Evolutionary conservation across 2,797 vertebrate genomes (phyloP), one percentile per base, ranked within the genome.

Genomic region (Vespertilio murinus): DNA sequence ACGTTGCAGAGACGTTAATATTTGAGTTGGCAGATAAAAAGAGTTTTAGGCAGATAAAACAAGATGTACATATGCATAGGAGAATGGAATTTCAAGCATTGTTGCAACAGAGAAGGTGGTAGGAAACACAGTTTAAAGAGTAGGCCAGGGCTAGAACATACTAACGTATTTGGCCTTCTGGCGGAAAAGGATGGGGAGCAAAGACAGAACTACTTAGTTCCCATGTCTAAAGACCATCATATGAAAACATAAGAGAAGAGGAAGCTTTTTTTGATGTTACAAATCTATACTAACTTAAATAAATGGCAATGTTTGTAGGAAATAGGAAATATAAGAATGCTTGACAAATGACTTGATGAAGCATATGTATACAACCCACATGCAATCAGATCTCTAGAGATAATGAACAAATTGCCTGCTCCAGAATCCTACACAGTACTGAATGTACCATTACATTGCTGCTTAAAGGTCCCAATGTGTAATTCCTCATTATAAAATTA

Each of bases 401-500:
- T 75, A 90, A 96, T 93, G 71, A 95, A 80, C 67, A 87, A 91
- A 85, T 38, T 92, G 69, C 71, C 47, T 84, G 42, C 71, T 93
- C 69, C 40, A 52, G 38, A 91, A 83, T 64, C 82, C 92, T 95
- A 88, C 93, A 67, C 33, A 35, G 88, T 65, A 74, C 94, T 80
- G 70, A 88, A 95, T 90, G 92, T 79, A 90, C 74, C 81, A 93
- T 90, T 84, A 95, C 93, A 92, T 86, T 38, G 54, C 65, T 64
- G 9, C 33, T 74, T 90, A 92, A 95, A 88, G 80, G 94, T 64
- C 85, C 79, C 10, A 35, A 61, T 77, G 85, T 91, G 40, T 77
- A 88, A 95, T 78, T 88, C 35, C 94, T 88, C 65, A 49, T 88
- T 83, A 86, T 16, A 71, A 80, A 89, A 93, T 69, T 61, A 93